These are phyloP conservation scores for Mystacornis crossleyi DNA, from an alignment of 2,113 vertebrate species.

Conservation along the genomic window DNA sequence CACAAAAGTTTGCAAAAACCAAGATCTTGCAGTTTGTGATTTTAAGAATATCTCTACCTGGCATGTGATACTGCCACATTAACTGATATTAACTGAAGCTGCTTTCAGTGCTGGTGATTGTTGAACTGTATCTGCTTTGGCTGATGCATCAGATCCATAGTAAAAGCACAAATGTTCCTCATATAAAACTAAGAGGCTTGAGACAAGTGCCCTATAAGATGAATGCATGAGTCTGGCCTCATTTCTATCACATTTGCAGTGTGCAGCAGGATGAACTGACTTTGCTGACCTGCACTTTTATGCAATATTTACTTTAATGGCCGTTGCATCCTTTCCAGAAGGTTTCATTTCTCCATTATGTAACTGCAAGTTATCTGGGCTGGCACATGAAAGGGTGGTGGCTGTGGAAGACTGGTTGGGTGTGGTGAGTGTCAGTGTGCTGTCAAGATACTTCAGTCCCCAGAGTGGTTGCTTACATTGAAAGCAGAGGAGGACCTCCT, in stretches of 20 bases:
- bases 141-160: background rate
- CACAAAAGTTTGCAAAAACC: background rate
- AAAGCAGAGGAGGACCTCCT: background rate
- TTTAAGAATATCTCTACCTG: background rate
- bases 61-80: too few species aligned
- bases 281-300: background rate
- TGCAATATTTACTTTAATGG: background rate
- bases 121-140: background rate
- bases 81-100: background rate
- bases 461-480: background rate
- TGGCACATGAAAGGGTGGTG: background rate
- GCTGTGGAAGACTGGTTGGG: background rate
- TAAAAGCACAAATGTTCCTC: background rate
- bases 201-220: background rate
- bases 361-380: background rate
- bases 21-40: background rate
- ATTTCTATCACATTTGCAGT: background rate
- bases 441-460: conserved; percentile 30
- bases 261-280: background rate
- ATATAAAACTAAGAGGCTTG: background rate
- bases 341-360: background rate
- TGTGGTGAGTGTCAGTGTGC: background rate
- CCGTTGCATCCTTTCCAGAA: background rate
- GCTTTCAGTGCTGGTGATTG: background rate
- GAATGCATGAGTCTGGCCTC: background rate